These are phyloP conservation scores for Ormyrus labotus DNA, from an alignment of 2,888 invertebrate species.

Conservation along the genomic window DNA sequence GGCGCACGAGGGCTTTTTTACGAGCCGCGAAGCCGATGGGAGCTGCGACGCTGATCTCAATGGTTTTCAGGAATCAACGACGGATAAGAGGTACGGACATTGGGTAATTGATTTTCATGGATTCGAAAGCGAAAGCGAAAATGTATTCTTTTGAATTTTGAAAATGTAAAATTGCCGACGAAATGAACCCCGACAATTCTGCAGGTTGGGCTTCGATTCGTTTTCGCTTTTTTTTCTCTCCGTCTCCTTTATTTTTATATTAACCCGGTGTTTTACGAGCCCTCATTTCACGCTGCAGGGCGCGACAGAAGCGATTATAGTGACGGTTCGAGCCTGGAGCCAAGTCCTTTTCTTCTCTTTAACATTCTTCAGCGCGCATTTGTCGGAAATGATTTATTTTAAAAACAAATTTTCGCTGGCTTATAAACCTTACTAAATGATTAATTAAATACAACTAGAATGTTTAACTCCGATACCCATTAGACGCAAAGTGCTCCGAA, in stretches of 20 bases:
- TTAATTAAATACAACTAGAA: too few relatives aligned
- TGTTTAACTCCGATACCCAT: too few relatives aligned
- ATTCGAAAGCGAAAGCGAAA: not conserved
- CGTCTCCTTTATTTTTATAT: conserved; percentile 5
- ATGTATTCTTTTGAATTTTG: not conserved
- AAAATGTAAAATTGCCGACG: not conserved
- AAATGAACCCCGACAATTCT: too few relatives aligned
- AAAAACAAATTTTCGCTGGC: too few relatives aligned
- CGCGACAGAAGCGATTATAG: conserved; percentile 15
- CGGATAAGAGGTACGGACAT: too few relatives aligned
- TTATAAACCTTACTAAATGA: too few relatives aligned
- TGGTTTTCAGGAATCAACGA: not conserved
- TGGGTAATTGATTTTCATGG: too few relatives aligned
- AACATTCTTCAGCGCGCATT: not conserved
- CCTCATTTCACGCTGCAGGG: conserved; percentile 14
- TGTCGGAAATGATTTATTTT: too few relatives aligned
- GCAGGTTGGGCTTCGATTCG: not conserved
- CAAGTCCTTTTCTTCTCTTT: conserved; percentile 8
- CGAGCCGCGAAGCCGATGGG: conserved; percentile 3
- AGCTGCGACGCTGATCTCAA: not conserved
- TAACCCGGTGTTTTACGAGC: not conserved
- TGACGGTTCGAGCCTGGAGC: not conserved
- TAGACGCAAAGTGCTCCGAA: too few relatives aligned
- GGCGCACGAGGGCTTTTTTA: conserved; percentile 7
- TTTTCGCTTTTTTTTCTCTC: not conserved